A percentile compares a stretch with the other conserved stretches of the same genome.
These are phyloP conservation scores for Oreochromis mossambicus DNA, from an alignment of 2,797 vertebrate genomes.

Conservation along the genomic window DNA sequence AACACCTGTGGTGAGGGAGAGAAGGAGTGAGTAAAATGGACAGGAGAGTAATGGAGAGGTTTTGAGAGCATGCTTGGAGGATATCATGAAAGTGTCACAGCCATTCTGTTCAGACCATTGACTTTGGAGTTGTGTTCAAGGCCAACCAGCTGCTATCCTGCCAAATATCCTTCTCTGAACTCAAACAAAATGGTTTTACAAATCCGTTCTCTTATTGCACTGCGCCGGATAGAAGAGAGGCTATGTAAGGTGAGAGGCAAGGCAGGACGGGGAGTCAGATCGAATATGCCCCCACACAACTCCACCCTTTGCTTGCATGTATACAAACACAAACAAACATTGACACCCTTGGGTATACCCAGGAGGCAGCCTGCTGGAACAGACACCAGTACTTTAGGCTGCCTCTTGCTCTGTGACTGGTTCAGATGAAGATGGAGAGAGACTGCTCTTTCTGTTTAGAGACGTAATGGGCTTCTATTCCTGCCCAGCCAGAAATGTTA, in stretches of 20 bases:
- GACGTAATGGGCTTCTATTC: conserved; percentile 67
- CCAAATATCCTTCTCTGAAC: conserved; percentile 65
- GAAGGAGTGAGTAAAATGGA: neutral
- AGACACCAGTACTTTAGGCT: conserved; percentile 52
- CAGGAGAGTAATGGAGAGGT: conserved; percentile 42
- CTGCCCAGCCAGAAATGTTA: conserved; percentile 55
- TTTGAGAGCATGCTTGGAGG: conserved; percentile 45
- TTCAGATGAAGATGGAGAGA: conserved; percentile 70
- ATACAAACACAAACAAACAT: neutral
- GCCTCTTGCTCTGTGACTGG: conserved; percentile 29
- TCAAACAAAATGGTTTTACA: conserved; percentile 65
- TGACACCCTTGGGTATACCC: conserved; percentile 27
- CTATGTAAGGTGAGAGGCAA: conserved; percentile 23
- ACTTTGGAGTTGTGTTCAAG: conserved; percentile 77
- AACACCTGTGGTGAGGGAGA: conserved; percentile 43
- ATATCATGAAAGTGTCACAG: conserved; percentile 61
- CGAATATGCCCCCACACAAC: neutral
- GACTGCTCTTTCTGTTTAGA: conserved; percentile 66
- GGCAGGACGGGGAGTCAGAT: neutral
- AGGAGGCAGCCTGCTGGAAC: conserved; percentile 43
- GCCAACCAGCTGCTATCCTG: conserved; percentile 57
- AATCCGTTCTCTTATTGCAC: conserved; percentile 56
- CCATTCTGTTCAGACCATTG: conserved; percentile 56
- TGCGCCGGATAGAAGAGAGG: conserved; percentile 29
- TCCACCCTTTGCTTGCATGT: neutral